Conservation (phyloP, 2,797 vertebrate species). For the Synaphobranchus kaupii region DNA sequence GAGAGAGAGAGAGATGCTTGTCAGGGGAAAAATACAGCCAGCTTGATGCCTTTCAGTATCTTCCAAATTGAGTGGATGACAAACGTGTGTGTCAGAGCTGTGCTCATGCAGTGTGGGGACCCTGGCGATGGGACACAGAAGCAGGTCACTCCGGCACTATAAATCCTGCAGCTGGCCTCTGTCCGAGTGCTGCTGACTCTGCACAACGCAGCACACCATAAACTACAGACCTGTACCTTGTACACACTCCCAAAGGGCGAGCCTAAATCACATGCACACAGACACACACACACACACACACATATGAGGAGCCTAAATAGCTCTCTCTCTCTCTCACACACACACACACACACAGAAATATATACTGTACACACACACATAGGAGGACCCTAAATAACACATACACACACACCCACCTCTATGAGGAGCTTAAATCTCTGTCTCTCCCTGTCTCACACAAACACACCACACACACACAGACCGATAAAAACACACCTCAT, state of each 20-base stretch:
- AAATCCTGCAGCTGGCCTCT: not conserved
- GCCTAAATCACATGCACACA: not conserved
- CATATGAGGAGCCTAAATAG: not conserved
- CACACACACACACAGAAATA: not conserved
- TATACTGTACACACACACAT: not conserved
- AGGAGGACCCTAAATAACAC: not conserved
- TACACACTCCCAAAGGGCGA: not conserved
- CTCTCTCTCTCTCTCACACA: not conserved
- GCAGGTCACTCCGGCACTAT: constrained; percentile 13
- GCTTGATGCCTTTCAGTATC: constrained; percentile 12
- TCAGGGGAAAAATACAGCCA: constrained; percentile 8
- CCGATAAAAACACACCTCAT: not conserved
- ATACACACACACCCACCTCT: not conserved
- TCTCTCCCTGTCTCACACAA: not conserved
- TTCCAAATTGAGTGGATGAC: constrained; percentile 5
- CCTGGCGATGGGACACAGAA: constrained; percentile 1
- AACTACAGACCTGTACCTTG: not conserved
- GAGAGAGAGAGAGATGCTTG: not conserved
- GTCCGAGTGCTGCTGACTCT: not conserved
- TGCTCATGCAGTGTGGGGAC: not conserved
- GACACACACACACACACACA: not conserved
- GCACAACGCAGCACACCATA: not conserved
- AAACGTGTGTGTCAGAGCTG: not conserved
- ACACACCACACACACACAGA: not conserved
- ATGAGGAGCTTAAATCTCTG: too few species aligned